Base-by-base conservation (phyloP, 2,113 vertebrate genomes). In the Cardinalis cardinalis region DNA sequence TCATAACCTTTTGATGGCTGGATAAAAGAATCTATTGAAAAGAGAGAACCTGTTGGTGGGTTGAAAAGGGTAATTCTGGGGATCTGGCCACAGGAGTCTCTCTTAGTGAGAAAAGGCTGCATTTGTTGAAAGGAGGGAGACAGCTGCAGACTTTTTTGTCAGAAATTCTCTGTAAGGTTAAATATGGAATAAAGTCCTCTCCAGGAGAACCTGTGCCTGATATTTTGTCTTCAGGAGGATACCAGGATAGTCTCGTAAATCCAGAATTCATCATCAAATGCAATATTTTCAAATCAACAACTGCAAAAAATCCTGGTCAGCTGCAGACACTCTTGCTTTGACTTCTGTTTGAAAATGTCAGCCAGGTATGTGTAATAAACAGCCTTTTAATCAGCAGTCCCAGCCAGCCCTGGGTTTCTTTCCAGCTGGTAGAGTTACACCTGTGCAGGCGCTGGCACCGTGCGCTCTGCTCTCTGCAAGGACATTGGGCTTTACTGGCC, bases 401-500 rank as follows among this genome's bases (percentile, higher is more conserved):
- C 20, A 49, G 41, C 31, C 20, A 49, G 41, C 28, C 3, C 2
- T 4, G 32, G 14, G 34, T 26, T 49, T 49, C 49, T 38, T 76
- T 29, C 1, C 14, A 40, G 69, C 36, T 15, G 69, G 5, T 10
- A 6, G 60, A 20, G 12, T 36, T 12, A 26, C 31, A 8, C 26
- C 48, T 26, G 78, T 25, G n/a, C 51, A 40, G 46, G 56, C 8
- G 5, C 16, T 28, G 51, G 3, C 10, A 1, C 13, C 0, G 12
- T 12, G 66, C 46, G 63, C 80, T 63, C 59, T 28, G 43, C 44
- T 34, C 43, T 52, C 32, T 60, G 20, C 7, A 14, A 34, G 43
- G 14, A 15, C 0, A 0, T 2, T 23, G 7, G 8, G 23, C 40
- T 48, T 55, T 32, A 31, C 32, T 1, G 1, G 5, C 32, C 49